phyloP scores from a whole-genome alignment of 2,113 vertebrate genomes.

The Gallinago jamesoni region DNA sequence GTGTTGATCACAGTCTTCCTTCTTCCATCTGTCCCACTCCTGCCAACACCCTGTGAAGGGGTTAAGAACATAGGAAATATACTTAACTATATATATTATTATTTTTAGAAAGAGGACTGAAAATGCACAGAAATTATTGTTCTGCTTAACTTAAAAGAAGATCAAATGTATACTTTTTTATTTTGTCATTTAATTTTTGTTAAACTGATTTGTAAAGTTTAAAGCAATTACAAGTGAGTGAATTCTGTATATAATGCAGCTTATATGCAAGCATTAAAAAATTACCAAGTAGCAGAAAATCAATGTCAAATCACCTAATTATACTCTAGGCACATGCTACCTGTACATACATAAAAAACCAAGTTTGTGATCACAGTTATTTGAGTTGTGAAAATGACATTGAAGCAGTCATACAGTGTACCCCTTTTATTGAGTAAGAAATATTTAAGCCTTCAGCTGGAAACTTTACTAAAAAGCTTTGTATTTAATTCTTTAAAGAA shows the following conservation, averaged over 20 bases:
- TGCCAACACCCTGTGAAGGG: background rate
- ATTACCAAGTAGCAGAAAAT: background rate
- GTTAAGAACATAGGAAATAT: background rate
- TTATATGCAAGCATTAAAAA: background rate
- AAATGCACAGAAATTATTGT: background rate
- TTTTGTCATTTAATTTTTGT: background rate
- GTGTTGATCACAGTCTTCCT: rapidly evolving
- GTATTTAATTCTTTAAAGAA: background rate
- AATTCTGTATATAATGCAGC: background rate
- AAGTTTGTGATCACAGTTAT: background rate
- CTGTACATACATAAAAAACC: rapidly evolving
- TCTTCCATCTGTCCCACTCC: background rate
- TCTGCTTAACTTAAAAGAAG: background rate
- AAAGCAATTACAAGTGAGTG: background rate
- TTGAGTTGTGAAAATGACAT: background rate
- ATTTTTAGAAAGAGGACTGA: background rate
- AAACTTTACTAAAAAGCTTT: background rate
- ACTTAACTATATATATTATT: background rate
- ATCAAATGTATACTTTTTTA: rapidly evolving
- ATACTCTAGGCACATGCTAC: background rate
- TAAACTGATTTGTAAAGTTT: background rate
- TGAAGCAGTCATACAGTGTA: background rate
- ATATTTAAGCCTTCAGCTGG: background rate
- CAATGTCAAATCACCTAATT: background rate
- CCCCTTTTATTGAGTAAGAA: background rate